phyloP scores from a whole-genome alignment of 2,797 vertebrate species.

The Gastrophryne carolinensis region DNA sequence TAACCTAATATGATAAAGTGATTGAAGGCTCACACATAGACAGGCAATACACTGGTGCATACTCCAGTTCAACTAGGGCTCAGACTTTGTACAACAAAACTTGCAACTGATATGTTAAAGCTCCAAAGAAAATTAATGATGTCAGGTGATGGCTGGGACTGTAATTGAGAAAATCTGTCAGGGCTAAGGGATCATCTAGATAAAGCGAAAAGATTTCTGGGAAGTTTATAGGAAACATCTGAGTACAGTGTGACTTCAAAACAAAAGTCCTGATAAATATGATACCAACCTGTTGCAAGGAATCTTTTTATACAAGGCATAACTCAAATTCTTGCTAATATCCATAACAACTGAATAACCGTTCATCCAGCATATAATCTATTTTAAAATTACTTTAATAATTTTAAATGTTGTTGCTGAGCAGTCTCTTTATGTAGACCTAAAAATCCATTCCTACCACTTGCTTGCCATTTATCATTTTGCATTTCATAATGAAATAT shows the following conservation, averaged over 20 bases:
- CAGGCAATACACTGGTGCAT: neutral
- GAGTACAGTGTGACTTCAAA: constrained; percentile 3
- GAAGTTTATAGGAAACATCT: constrained; percentile 33
- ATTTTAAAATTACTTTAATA: too few relatives aligned
- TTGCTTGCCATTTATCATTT: too few relatives aligned
- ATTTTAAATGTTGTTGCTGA: too few relatives aligned
- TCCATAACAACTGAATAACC: too few relatives aligned
- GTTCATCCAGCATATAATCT: too few relatives aligned
- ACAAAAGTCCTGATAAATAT: constrained; percentile 14
- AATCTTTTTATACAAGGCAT: too few relatives aligned
- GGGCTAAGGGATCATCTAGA: constrained; percentile 19
- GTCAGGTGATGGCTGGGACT: constrained; percentile 4
- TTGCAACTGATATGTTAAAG: constrained; percentile 8
- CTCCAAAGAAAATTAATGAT: constrained; percentile 44
- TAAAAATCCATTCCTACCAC: too few relatives aligned
- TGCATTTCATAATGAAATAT: too few relatives aligned
- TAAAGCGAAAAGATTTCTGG: constrained; percentile 23
- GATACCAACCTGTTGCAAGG: constrained; percentile 1
- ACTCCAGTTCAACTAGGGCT: constrained; percentile 7
- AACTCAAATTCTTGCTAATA: too few relatives aligned
- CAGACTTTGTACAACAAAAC: constrained; percentile 26
- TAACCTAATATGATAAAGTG: constrained; percentile 38
- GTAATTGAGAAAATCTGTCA: constrained; percentile 20
- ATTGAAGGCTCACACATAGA: constrained; percentile 41
- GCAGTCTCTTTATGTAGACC: too few relatives aligned